Evolutionary conservation across 2,888 invertebrate genomes (phyloP).

Genomic region (Apamea epomidion): DNA sequence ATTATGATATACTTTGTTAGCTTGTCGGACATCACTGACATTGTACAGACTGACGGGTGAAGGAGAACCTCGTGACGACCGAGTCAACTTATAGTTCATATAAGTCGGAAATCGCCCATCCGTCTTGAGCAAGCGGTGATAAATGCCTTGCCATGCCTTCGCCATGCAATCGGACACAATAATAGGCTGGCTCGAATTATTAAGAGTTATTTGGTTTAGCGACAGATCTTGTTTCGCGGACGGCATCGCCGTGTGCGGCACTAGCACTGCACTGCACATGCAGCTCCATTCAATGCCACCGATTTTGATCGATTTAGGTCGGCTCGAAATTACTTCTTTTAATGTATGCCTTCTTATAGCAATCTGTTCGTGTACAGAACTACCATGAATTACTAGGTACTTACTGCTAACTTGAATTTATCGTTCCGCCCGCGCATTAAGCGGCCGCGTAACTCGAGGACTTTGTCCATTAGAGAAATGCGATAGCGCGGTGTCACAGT

Average conservation of each 20-base stretch:
- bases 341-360: neutral
- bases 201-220: neutral
- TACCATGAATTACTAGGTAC: neutral
- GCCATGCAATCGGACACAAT: neutral
- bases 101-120: no score
- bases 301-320: neutral
- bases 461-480: constrained; percentile 47
- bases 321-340: neutral
- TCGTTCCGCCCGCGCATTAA: neutral
- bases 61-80: no score
- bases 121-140: neutral
- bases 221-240: no score
- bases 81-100: no score
- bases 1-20: no score
- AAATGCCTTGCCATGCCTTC: no score
- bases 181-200: neutral
- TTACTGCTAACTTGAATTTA: neutral
- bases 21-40: no score
- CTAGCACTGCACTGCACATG: neutral
- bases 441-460: constrained; percentile 20
- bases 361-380: neutral
- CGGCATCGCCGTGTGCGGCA: neutral
- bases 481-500: constrained; percentile 26
- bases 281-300: neutral
- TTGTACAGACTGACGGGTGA: no score